phyloP scores from a whole-genome alignment of 2,888 invertebrate species.

The Cinara cedri region DNA sequence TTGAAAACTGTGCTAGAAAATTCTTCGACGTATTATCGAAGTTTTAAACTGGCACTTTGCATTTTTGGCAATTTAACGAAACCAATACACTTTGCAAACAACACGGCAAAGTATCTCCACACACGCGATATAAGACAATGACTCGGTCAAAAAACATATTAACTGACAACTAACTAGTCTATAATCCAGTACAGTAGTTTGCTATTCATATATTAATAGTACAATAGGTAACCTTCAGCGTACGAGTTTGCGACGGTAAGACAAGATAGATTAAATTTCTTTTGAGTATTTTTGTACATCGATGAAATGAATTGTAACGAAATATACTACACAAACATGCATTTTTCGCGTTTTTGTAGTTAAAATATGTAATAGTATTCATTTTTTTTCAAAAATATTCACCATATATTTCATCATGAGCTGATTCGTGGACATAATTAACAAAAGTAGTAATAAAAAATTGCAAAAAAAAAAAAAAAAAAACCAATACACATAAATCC shows the following conservation, averaged over 20 bases:
- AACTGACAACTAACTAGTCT: too few relatives aligned
- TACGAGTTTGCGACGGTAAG: background rate
- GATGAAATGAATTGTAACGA: too few relatives aligned
- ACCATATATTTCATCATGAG: background rate
- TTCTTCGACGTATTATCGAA: too few relatives aligned
- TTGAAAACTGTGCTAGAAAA: too few relatives aligned
- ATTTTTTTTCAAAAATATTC: background rate
- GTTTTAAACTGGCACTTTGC: too few relatives aligned
- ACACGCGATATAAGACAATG: background rate
- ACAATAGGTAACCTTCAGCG: background rate
- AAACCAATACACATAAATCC: background rate
- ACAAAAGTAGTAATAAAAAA: background rate
- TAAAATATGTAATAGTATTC: too few relatives aligned
- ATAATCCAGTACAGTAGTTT: background rate
- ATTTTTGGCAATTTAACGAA: too few relatives aligned
- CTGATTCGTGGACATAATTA: too few relatives aligned
- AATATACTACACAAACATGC: background rate
- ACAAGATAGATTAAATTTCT: background rate
- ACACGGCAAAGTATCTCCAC: background rate
- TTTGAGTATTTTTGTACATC: background rate
- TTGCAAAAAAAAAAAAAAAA: too few relatives aligned
- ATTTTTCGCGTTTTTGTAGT: conserved; percentile 6
- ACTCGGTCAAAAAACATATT: too few relatives aligned
- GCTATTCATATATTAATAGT: background rate
- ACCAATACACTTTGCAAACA: conserved; percentile 12